phyloP scores from a whole-genome alignment of 2,888 invertebrate species.

The Spodoptera exigua region DNA sequence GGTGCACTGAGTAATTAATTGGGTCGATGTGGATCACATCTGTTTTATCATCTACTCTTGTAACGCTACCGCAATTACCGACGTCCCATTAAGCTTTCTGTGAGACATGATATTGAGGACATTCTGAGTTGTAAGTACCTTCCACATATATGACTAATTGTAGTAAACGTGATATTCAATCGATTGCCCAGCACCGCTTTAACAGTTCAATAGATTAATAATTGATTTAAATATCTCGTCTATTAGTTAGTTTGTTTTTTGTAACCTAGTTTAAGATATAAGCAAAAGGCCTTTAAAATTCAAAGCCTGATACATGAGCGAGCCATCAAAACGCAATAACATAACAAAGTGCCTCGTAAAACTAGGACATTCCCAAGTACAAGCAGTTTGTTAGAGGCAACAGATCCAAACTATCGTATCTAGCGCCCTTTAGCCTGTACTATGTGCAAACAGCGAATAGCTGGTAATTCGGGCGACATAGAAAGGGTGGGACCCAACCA shows the following conservation, averaged over 20 bases:
- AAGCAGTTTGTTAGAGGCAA: constrained; percentile 49
- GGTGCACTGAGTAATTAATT: constrained; percentile 49
- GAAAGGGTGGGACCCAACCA: constrained; percentile 76
- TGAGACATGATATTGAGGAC: background rate
- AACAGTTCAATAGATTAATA: too few species aligned
- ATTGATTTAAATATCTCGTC: too few species aligned
- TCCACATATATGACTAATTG: too few species aligned
- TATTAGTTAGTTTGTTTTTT: too few species aligned
- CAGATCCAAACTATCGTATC: constrained; percentile 50
- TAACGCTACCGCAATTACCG: constrained; percentile 11
- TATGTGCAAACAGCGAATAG: constrained; percentile 68
- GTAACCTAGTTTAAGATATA: too few species aligned
- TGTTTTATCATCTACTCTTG: constrained; percentile 23
- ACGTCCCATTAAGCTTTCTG: constrained; percentile 5
- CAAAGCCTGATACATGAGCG: constrained; percentile 19
- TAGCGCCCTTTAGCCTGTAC: constrained; percentile 59
- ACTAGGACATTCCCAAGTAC: constrained; percentile 40
- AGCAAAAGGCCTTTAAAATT: background rate
- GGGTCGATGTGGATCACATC: constrained; percentile 34
- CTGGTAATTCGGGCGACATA: constrained; percentile 79
- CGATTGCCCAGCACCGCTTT: too few species aligned
- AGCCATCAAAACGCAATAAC: constrained; percentile 51
- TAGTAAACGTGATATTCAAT: too few species aligned
- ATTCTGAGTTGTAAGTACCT: background rate
- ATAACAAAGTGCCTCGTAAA: constrained; percentile 45